These are phyloP conservation scores for Fragum sueziense DNA, from an alignment of 2,888 invertebrate species.

Conservation along the genomic window DNA sequence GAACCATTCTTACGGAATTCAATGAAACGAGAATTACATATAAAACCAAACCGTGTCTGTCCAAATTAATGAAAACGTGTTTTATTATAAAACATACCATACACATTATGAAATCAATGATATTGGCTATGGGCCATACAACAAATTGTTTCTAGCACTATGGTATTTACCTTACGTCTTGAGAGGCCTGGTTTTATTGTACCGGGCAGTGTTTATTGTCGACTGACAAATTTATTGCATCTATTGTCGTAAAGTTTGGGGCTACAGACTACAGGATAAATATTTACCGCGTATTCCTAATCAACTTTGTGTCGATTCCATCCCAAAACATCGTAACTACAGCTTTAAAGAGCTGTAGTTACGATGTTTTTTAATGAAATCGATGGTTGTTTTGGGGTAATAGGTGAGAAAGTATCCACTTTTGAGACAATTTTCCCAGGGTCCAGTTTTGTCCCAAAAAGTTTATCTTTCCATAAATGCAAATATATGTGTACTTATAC, in stretches of 20 bases:
- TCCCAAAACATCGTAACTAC: no score
- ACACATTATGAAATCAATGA: slow-evolving; percentile 9
- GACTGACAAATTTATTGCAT: slow-evolving; percentile 55
- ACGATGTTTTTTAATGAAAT: no score
- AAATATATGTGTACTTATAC: neutral
- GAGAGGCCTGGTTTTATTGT: slow-evolving; percentile 45
- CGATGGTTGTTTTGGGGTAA: neutral
- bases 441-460: slow-evolving; percentile 10
- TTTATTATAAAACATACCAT: neutral
- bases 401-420: slow-evolving; percentile 41
- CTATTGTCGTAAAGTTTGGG: slow-evolving; percentile 48
- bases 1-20: no score
- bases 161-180: slow-evolving; percentile 32
- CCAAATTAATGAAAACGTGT: neutral
- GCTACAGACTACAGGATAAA: slow-evolving; percentile 47
- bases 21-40: no score
- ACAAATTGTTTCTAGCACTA: slow-evolving; percentile 36
- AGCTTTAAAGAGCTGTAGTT: no score
- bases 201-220: slow-evolving; percentile 43
- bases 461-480: neutral
- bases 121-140: slow-evolving; percentile 41
- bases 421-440: slow-evolving; percentile 44
- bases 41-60: neutral
- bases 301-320: slow-evolving; percentile 20
- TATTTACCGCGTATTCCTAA: slow-evolving; percentile 37